A percentile compares a stretch with the other conserved stretches of the same genome.
Evolutionary conservation across 2,113 vertebrate species (phyloP).

Genomic region (Oxyruncus cristatus): DNA sequence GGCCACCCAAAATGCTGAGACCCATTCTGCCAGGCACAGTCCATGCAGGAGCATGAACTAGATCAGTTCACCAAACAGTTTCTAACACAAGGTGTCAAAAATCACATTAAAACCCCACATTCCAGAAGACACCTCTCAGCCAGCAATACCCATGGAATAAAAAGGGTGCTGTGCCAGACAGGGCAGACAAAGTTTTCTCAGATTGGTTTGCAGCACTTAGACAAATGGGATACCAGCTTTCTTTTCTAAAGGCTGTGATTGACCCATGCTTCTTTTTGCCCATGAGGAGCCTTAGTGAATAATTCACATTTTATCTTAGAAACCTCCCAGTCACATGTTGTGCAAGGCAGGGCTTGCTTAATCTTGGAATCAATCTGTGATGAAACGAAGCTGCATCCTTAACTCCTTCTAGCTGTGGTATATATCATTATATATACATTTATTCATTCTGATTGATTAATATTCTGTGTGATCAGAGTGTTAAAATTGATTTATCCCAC

Average conservation of each 20-base stretch:
- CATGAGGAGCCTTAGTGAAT: not conserved
- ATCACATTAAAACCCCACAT: not conserved
- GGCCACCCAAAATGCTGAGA: not conserved
- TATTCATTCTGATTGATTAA: not conserved
- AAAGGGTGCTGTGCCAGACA: not conserved
- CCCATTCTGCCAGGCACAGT: not conserved
- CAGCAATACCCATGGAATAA: not conserved
- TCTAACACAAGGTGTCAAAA: not conserved
- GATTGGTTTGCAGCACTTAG: not conserved
- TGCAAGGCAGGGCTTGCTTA: not conserved
- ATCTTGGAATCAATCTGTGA: not conserved
- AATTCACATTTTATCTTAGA: not conserved
- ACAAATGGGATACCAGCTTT: not conserved
- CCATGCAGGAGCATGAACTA: not conserved
- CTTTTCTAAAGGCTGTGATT: not conserved
- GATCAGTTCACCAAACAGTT: not conserved
- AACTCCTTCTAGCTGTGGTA: not conserved
- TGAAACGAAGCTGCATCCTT: not conserved
- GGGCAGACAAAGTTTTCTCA: not conserved
- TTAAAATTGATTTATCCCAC: not conserved
- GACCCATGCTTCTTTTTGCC: not conserved
- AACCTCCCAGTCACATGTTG: not conserved
- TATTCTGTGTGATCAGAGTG: not conserved
- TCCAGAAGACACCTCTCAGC: not conserved
- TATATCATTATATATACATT: not conserved